A percentile compares a stretch with the other conserved stretches of the same genome.
These are phyloP conservation scores for Cantharis flavilabris DNA, from an alignment of 2,888 invertebrate genomes.

Conservation along the genomic window DNA sequence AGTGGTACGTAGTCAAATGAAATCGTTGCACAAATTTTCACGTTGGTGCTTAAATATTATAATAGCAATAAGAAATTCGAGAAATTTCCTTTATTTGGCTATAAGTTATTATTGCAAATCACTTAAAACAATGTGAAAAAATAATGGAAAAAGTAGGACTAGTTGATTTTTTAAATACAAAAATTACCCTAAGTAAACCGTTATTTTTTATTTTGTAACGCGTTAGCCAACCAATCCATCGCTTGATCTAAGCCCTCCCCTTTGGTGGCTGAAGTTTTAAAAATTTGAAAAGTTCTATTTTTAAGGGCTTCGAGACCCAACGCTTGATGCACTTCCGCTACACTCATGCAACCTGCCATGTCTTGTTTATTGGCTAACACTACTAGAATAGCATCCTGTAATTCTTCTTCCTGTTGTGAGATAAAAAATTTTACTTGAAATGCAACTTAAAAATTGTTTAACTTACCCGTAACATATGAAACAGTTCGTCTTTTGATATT, in stretches of 20 bases:
- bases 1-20: not conserved
- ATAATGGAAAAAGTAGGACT: not conserved
- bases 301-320: conserved; percentile 93
- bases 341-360: conserved; percentile 95
- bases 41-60: not conserved
- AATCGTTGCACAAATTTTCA: not conserved
- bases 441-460: not conserved
- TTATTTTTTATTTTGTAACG: conserved; percentile 88
- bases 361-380: conserved; percentile 99
- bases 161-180: not conserved
- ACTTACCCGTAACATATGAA: conserved; percentile 93
- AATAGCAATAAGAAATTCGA: not conserved
- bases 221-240: conserved; percentile 98
- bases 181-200: conserved; percentile 37
- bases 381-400: conserved; percentile 92
- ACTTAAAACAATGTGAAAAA: not conserved
- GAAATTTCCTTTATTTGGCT: not conserved
- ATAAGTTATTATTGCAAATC: not conserved
- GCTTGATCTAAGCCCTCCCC: conserved; percentile 98
- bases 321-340: conserved; percentile 96
- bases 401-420: conserved; percentile 85
- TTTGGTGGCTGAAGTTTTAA: conserved; percentile 97
- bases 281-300: conserved; percentile 98
- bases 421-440: conserved; percentile 9
- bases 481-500: conserved; percentile 97